Conservation (phyloP, 2,888 invertebrate species). For the Rotaria magnacalcarata region DNA sequence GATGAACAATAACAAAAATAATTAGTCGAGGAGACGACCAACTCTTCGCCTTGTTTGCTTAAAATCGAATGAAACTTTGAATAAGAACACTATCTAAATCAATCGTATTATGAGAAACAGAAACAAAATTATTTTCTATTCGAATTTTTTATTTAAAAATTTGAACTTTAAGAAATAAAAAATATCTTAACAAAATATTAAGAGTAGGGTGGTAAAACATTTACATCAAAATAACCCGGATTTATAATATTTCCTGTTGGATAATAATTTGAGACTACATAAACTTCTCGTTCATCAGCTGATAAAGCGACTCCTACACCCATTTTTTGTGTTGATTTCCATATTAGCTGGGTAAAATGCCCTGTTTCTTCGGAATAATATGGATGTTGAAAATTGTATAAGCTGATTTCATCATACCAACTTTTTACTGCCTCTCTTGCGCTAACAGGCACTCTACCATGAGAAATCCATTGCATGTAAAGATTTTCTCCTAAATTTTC, state of each 20-base stretch:
- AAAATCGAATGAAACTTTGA: too few species aligned
- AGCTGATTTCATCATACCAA: slow-evolving; percentile 8
- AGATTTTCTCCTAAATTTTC: slow-evolving; percentile 18
- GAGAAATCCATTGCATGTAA: slow-evolving; percentile 22
- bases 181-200: too few species aligned
- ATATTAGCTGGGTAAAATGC: slow-evolving; percentile 79
- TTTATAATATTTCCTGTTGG: slow-evolving; percentile 80
- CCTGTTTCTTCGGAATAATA: slow-evolving; percentile 60
- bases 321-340: slow-evolving; percentile 71
- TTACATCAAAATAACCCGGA: slow-evolving; percentile 66
- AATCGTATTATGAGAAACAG: too few species aligned
- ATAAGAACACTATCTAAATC: too few species aligned
- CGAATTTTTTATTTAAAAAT: too few species aligned
- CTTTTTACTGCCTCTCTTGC: neutral
- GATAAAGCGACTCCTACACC: slow-evolving; percentile 74
- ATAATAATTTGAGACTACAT: slow-evolving; percentile 81
- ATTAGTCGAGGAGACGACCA: too few species aligned
- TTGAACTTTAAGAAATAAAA: too few species aligned
- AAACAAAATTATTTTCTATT: too few species aligned
- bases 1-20: too few species aligned
- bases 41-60: too few species aligned
- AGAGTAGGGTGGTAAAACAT: slow-evolving; percentile 62
- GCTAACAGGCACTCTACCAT: neutral
- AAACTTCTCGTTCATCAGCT: slow-evolving; percentile 67
- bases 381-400: neutral